Evolutionary conservation across 2,797 vertebrate genomes (phyloP).

Genomic region (Tapera naevia): DNA sequence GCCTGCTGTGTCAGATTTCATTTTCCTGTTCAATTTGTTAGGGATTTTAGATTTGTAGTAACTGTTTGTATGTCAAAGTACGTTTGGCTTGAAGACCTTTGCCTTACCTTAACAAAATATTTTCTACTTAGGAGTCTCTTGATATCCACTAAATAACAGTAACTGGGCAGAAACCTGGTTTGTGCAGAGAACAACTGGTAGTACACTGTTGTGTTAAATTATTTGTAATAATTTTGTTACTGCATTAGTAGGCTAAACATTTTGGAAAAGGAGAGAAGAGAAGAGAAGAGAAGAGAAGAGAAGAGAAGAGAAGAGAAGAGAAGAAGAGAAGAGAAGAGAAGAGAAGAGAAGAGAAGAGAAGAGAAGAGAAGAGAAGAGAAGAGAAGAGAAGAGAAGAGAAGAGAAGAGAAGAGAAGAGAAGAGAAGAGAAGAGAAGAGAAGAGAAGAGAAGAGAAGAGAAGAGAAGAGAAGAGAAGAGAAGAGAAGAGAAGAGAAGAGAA

Average conservation of each 20-base stretch:
- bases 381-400: too few relatives aligned
- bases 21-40: neutral
- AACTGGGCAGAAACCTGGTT: neutral
- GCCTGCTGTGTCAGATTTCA: neutral
- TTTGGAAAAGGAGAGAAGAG: neutral
- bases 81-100: neutral
- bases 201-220: neutral
- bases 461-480: too few relatives aligned
- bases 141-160: neutral
- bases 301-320: too few relatives aligned
- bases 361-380: too few relatives aligned
- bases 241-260: neutral
- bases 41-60: neutral
- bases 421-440: too few relatives aligned
- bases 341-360: too few relatives aligned
- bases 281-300: too few relatives aligned
- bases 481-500: too few relatives aligned
- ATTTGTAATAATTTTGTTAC: neutral
- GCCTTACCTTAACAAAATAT: neutral
- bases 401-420: too few relatives aligned
- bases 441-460: too few relatives aligned
- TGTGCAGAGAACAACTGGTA: neutral
- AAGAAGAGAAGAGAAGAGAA: too few relatives aligned
- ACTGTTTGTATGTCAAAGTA: neutral
- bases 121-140: neutral